These are phyloP conservation scores for Orthonychiurus folsomi DNA, from an alignment of 2,888 invertebrate genomes.

Conservation along the genomic window DNA sequence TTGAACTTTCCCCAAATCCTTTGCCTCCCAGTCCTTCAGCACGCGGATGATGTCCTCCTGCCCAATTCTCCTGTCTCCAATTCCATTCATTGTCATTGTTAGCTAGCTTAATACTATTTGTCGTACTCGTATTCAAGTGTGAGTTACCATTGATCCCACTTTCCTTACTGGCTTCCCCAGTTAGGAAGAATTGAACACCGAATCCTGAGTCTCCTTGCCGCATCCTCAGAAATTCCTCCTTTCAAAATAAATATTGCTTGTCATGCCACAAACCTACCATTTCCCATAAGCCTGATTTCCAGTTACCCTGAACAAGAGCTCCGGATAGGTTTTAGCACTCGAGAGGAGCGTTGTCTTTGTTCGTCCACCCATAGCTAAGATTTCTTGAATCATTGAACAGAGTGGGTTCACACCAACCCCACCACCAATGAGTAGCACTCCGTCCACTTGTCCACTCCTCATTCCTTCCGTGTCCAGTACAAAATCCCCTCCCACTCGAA, in stretches of 20 bases:
- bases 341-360: conserved; percentile 43
- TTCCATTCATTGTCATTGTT: neutral
- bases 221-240: conserved; percentile 20
- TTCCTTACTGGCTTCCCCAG: neutral
- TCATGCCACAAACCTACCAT: too few relatives aligned
- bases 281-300: neutral
- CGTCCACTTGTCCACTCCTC: neutral
- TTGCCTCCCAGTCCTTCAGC: neutral
- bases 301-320: conserved; percentile 45
- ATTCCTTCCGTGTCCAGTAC: conserved; percentile 41
- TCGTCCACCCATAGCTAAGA: conserved; percentile 13
- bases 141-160: too few relatives aligned
- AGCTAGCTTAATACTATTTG: neutral
- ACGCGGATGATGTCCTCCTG: neutral
- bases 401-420: conserved; percentile 49
- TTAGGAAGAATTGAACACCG: conserved; percentile 16
- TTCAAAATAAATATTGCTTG: neutral
- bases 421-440: conserved; percentile 46
- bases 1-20: conserved; percentile 9
- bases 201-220: conserved; percentile 11
- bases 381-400: conserved; percentile 42
- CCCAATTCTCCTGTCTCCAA: neutral
- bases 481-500: conserved; percentile 46
- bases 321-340: conserved; percentile 43
- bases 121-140: neutral